A percentile compares a stretch with the other conserved stretches of the same genome.
Conservation (phyloP, 2,113 vertebrate genomes). For the Nothobranchius kuhntae region DNA sequence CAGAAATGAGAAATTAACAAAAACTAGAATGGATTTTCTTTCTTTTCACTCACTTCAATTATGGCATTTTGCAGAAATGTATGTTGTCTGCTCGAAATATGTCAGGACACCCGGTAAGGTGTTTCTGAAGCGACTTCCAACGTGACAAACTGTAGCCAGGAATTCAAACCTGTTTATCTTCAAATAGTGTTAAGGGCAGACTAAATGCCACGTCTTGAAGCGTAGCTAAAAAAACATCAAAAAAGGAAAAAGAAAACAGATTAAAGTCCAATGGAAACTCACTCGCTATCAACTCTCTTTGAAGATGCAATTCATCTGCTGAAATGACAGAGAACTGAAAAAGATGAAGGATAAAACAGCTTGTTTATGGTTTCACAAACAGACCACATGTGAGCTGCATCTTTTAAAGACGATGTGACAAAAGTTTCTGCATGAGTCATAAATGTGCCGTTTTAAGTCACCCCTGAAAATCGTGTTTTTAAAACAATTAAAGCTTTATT, state of each 20-base stretch:
- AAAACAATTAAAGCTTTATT: not conserved
- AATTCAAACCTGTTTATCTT: constrained; percentile 27
- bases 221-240: not conserved
- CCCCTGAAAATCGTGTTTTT: not conserved
- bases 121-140: constrained; percentile 22
- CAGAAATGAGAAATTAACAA: not conserved
- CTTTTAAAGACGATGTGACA: not conserved
- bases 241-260: not conserved
- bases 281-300: not conserved
- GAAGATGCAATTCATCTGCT: constrained; percentile 1
- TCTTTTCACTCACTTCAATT: constrained; percentile 40
- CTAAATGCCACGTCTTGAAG: constrained; percentile 23
- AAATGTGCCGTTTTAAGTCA: not conserved
- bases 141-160: not conserved
- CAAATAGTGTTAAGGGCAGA: constrained; percentile 30
- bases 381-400: not conserved
- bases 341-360: not conserved
- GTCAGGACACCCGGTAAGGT: constrained; percentile 41
- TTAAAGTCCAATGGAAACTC: constrained; percentile 3
- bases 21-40: too few relatives aligned
- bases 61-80: constrained; percentile 69
- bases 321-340: not conserved
- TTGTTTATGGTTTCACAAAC: not conserved
- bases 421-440: not conserved
- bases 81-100: constrained; percentile 40